Conservation (phyloP, 37 sponge, comb jelly and placozoan genomes). For the Chondrosia reniformis region DNA sequence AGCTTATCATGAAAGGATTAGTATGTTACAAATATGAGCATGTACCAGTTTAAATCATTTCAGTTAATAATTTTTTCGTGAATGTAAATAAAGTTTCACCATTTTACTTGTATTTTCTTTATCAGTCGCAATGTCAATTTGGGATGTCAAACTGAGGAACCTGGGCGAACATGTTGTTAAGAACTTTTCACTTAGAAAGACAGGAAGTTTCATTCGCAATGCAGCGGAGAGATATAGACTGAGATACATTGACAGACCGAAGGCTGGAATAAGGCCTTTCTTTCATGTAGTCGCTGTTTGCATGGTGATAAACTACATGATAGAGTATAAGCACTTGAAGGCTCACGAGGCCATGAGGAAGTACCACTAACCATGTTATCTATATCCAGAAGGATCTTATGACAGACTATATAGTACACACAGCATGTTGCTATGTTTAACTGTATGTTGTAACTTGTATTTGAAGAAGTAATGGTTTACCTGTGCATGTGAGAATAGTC, state of each 20-base stretch:
- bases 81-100: too few species aligned
- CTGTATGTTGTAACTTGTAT: background rate
- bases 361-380: slow-evolving; percentile 68
- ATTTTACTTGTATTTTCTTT: too few species aligned
- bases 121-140: too few species aligned
- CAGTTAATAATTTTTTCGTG: too few species aligned
- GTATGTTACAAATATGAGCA: too few species aligned
- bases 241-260: slow-evolving; percentile 55
- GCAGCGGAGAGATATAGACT: slow-evolving; percentile 31
- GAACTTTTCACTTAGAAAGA: background rate
- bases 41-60: too few species aligned
- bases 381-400: too few species aligned
- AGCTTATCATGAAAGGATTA: too few species aligned
- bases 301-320: slow-evolving; percentile 64
- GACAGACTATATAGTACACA: too few species aligned
- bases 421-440: background rate
- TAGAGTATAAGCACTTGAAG: slow-evolving; percentile 54
- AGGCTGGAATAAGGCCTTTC: slow-evolving; percentile 63
- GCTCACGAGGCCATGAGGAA: slow-evolving; percentile 54
- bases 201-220: background rate
- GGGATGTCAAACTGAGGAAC: slow-evolving; percentile 14
- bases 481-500: too few species aligned
- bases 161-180: slow-evolving; percentile 16
- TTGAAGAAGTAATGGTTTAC: background rate
- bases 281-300: slow-evolving; percentile 47